These are phyloP conservation scores for Saturnia pavonia DNA, from an alignment of 2,888 invertebrate species.

Conservation along the genomic window DNA sequence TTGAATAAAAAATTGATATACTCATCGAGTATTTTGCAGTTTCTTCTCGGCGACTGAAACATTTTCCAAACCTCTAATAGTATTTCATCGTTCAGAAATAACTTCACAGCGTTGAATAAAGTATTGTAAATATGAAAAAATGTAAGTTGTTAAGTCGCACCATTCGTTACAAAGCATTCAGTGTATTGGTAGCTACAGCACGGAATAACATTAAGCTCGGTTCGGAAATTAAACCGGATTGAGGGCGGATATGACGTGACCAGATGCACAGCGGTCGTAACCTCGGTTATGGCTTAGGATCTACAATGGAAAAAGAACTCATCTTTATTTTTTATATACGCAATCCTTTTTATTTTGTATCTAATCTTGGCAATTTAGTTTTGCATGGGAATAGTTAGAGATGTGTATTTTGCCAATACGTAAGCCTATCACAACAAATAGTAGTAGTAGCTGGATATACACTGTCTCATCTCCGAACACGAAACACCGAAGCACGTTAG, in stretches of 20 bases:
- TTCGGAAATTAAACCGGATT: constrained; percentile 55
- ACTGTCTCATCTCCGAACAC: background rate
- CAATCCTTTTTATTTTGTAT: too few relatives aligned
- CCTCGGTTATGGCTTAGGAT: background rate
- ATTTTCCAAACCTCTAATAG: background rate
- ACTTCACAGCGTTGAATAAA: background rate
- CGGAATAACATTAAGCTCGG: constrained; percentile 46
- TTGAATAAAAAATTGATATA: too few relatives aligned
- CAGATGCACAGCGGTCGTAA: constrained; percentile 19
- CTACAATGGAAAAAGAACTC: background rate
- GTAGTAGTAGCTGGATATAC: background rate
- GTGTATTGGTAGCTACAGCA: constrained; percentile 21
- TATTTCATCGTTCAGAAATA: background rate
- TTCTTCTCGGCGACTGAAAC: background rate
- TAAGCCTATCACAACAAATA: background rate
- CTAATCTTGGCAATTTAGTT: too few relatives aligned
- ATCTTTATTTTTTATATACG: background rate
- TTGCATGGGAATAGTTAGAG: too few relatives aligned
- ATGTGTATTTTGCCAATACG: too few relatives aligned
- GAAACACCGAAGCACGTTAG: background rate
- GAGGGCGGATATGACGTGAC: constrained; percentile 43
- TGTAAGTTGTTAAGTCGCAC: background rate
- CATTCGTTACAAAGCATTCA: background rate
- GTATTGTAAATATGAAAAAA: background rate
- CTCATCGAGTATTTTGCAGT: background rate